Evolutionary conservation across 2,113 vertebrate genomes (phyloP), one percentile per base, ranked within the genome.

Genomic region (Ibidorhyncha struthersii): DNA sequence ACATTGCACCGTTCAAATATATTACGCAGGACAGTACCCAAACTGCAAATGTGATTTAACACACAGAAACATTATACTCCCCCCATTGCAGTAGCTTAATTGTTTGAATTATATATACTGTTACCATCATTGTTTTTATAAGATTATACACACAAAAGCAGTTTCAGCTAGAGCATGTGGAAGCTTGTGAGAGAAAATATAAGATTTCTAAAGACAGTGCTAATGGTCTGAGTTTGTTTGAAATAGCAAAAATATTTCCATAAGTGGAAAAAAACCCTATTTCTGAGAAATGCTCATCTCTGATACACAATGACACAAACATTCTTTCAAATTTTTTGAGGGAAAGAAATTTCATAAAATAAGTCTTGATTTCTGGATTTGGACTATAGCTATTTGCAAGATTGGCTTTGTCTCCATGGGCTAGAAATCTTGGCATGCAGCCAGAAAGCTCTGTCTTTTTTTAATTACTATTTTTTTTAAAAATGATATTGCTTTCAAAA

Each of bases 21-120:
- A 91, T 90, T 91, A 95, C 91, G 94, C 90, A 96, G 96, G 97
- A 93, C 95, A 93, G 83, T 93, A 77, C 91, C 81, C 93, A 97
- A 95, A 74, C 82, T 93, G 90, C 91, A 94, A 97, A 78, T 74
- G 72, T 95, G 89, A 94, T 96, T 97, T 97, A 95, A 47, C 49
- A 49, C 83, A 27, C 12, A 32, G 52, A 80, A 74, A 70, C 82
- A n/a, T 65, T 52, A 29, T 72, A n/a, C 43, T 86, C 38, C 70
- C 32, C 25, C n/a, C 67, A 26, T 27, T 66, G 50, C 61, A 52
- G 77, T 55, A 78, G 38, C 59, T 89, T 67, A 83, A 92, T 90
- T 96, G 89, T 91, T 95, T 95, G 93, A 97, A 89, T 95, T 96
- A 87, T 65, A 45, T 40, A 32, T n/a, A 10, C 61, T 71, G 69